Base-by-base conservation (phyloP, 35 echinoderm and acorn worm genomes). In the Heliocidaris erythrogramma region DNA sequence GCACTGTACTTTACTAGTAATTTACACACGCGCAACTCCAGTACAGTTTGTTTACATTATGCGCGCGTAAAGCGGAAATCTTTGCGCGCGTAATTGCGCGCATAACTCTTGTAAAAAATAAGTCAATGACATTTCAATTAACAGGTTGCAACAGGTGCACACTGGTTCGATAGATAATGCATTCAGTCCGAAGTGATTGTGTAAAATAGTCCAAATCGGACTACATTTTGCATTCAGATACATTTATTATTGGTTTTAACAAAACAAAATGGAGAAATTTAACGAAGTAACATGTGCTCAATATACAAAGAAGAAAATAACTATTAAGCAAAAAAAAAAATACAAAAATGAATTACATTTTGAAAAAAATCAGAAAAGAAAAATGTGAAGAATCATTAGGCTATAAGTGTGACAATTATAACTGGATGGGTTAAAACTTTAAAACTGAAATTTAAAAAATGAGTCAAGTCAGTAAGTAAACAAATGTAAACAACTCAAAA, bases 41-140 rank as follows among this genome's bases (percentile, higher is more conserved):
- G n/a, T n/a, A n/a, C n/a, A 78, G 14, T 78, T 78, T 78, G 65
- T 78, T 78, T 78, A 78, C 65, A 78, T 78, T n/a, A 27, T 78
- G 65, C 18, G 65, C 65, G 65, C 65, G 65, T 27, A 78, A 78
- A 78, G 65, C 65, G 65, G 65, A 78, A 78, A 21, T 27, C 42
- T 30, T 85, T 94, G 42, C 17, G 94, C 85, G 32, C 32, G 49
- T 78, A 87, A 47, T 50, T 56, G 49, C 47, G n/a, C 91, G 65
- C 61, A 69, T 78, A 7, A 27, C 21, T 27, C 35, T 21, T 21
- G 18, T n/a, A 21, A 21, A 78, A 27, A 78, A 7, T 78, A 78
- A 21, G 14, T n/a, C 65, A 78, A 27, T 78, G 65, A 78, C 65
- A 24, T 78, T 24, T 27, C 21, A 18, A 27, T 1, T 27, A 78